phyloP scores from a whole-genome alignment of 2,113 vertebrate genomes.

The Nerophis lumbriciformis region DNA sequence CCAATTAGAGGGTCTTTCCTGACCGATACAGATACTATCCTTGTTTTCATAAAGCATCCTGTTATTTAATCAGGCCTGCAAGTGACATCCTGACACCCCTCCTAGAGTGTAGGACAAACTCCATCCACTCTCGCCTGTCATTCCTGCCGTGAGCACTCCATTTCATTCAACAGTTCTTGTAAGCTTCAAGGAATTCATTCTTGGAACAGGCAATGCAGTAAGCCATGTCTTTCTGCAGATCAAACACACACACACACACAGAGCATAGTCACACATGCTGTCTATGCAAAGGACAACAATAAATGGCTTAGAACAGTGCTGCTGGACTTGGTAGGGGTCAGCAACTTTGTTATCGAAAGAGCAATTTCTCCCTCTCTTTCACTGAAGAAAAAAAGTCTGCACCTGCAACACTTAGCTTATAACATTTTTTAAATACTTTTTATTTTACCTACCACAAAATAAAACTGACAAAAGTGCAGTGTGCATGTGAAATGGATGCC shows the following conservation, averaged over 20 bases:
- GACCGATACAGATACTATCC: slow-evolving; percentile 64
- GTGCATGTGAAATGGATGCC: too few species aligned
- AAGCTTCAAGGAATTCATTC: slow-evolving; percentile 68
- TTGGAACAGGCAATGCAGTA: slow-evolving; percentile 57
- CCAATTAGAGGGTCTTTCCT: slow-evolving; percentile 63
- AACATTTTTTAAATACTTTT: too few species aligned
- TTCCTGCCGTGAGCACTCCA: slow-evolving; percentile 64
- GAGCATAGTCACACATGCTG: neutral
- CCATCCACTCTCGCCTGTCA: slow-evolving; percentile 46
- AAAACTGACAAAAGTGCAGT: too few species aligned
- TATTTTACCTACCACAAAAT: too few species aligned
- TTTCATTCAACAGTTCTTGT: slow-evolving; percentile 69
- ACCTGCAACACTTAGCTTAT: too few species aligned
- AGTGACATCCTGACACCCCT: slow-evolving; percentile 64
- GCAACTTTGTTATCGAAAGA: too few species aligned
- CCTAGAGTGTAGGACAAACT: slow-evolving; percentile 33
- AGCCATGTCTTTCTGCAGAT: slow-evolving; percentile 55
- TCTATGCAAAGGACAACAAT: neutral
- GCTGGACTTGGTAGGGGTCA: neutral
- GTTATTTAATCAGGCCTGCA: slow-evolving; percentile 72
- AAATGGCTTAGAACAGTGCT: neutral
- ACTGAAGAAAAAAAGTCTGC: too few species aligned
- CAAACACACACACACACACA: slow-evolving; percentile 32
- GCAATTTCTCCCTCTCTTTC: too few species aligned
- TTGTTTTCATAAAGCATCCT: slow-evolving; percentile 73